Base-by-base conservation (phyloP, 2,113 vertebrate species). In the Aptenodytes forsteri region DNA sequence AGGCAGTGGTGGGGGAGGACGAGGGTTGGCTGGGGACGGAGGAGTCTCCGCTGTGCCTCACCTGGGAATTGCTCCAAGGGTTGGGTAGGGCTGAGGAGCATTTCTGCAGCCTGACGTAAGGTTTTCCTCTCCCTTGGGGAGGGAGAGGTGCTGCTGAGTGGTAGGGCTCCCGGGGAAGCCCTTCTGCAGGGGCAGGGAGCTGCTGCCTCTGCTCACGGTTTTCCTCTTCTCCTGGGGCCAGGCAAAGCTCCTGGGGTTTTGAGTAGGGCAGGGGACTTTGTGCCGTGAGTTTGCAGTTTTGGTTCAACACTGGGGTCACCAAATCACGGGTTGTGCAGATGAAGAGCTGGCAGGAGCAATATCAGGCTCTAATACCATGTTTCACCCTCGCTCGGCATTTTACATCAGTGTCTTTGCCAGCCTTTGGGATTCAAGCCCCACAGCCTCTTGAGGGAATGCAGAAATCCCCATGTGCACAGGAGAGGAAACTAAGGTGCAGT, bases 1-100 rank as follows among this genome's bases (percentile, higher is more conserved):
- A 86, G 42, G 87, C 1, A 0, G 71, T 0, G 0, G 42, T 13
- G 40, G 42, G 16, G 46, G 14, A 77, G 44, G n/a, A 38, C 2
- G 4, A 73, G 26, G 19, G 70, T 4, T 97, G 77, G 91, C 84
- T 59, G 38, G 17, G 47, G 77, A 71, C 14, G 50, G 55, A 83
- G 58, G 38, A 92, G 55, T 61, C 25, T 34, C 64, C 0, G 18
- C 89, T 0, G 2, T 95, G 91, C 95, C 94, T 96, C 94, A 96
- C 94, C 95, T 97, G 93, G 96, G 89, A 94, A 94, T 87, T 85
- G 70, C 82, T 97, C 89, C 93, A 97, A 95, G 91, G 61, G 42
- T 52, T 87, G 96, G 96, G 97, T 44, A 87, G 96, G 93, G 95
- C 91, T 3, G 50, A 87, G 84, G 58, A 90, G 59, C 89, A 96